These are phyloP conservation scores for Trichomycterus rosablanca DNA, from an alignment of 2,113 vertebrate genomes.

Conservation along the genomic window DNA sequence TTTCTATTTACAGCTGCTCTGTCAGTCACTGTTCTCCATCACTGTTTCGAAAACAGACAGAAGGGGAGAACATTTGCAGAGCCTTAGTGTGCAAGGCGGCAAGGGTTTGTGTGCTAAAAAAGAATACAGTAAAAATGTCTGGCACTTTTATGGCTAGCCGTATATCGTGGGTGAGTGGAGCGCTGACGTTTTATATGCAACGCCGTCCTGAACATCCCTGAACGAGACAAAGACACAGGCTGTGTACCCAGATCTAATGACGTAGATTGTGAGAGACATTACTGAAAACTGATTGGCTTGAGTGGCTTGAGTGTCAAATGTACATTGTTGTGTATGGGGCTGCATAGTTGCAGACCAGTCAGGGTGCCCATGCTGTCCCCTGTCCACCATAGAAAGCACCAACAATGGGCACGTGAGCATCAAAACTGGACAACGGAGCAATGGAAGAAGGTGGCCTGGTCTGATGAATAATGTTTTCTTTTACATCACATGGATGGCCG, in stretches of 20 bases:
- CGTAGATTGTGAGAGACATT: not conserved
- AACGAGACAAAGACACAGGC: not conserved
- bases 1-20: not conserved
- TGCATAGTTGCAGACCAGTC: too few relatives aligned
- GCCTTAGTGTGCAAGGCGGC: not conserved
- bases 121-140: conserved; percentile 3
- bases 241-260: not conserved
- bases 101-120: not conserved
- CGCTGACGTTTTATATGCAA: not conserved
- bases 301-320: conserved; percentile 12
- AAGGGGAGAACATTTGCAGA: conserved; percentile 19
- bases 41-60: too few relatives aligned
- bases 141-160: conserved; percentile 6
- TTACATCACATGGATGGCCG: too few relatives aligned
- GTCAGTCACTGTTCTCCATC: conserved; percentile 15
- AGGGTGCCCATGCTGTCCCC: too few relatives aligned
- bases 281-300: not conserved
- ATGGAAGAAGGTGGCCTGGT: too few relatives aligned
- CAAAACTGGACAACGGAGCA: too few relatives aligned
- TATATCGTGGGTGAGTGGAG: conserved; percentile 4
- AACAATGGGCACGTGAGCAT: too few relatives aligned
- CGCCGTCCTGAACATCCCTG: not conserved
- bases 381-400: too few relatives aligned
- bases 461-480: too few relatives aligned
- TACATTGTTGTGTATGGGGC: too few relatives aligned